Percentiles rank a stretch among this genome's conserved stretches.
Conservation (phyloP, 2,113 vertebrate genomes). For the Montifringilla adamsi region DNA sequence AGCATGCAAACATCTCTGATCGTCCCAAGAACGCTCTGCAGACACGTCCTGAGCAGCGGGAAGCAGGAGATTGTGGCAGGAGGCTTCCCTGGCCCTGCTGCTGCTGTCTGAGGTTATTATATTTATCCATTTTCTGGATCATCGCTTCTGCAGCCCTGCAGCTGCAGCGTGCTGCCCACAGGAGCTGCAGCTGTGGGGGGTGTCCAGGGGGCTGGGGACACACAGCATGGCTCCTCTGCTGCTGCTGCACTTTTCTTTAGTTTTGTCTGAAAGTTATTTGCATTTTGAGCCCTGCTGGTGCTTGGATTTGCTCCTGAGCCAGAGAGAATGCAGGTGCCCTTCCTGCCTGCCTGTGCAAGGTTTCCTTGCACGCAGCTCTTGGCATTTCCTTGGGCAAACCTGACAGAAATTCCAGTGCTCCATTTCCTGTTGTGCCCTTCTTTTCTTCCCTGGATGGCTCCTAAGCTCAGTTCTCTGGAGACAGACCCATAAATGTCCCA, state of each 20-base stretch:
- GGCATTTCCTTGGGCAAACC: background rate
- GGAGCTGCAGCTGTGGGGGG: background rate
- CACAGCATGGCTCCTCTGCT: background rate
- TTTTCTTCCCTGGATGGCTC: background rate
- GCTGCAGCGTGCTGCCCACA: too few species aligned
- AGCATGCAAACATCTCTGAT: background rate
- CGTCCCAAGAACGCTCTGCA: background rate
- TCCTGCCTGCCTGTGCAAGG: background rate
- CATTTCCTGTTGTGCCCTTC: background rate
- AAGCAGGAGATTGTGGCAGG: background rate
- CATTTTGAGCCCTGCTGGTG: background rate
- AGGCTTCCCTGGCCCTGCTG: background rate
- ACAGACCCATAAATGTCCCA: background rate
- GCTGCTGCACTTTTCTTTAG: background rate
- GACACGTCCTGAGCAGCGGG: background rate
- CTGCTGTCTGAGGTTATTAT: conserved; percentile 34
- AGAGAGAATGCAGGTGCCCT: background rate
- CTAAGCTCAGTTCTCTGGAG: background rate
- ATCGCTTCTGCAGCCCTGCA: background rate
- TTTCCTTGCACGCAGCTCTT: background rate
- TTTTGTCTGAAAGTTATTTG: background rate
- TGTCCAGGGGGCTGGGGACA: background rate
- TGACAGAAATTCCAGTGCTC: background rate
- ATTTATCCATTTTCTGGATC: background rate
- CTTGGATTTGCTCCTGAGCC: background rate